phyloP scores from a whole-genome alignment of 2,113 vertebrate genomes.

The Laticauda laticaudata region DNA sequence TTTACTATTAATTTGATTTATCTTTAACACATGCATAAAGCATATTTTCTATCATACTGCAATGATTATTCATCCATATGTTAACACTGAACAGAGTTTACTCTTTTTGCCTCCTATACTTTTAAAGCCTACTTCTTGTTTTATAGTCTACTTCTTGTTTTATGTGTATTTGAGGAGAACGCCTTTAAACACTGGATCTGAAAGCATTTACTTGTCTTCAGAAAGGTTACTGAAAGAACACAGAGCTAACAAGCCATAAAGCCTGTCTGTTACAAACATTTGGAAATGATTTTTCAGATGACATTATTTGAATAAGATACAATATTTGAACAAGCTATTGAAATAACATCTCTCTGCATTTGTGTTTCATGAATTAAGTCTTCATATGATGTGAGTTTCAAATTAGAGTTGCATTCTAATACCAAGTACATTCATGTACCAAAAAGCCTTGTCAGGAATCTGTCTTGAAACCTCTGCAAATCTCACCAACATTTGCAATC shows the following conservation, averaged over 20 bases:
- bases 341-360: background rate
- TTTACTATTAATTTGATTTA: background rate
- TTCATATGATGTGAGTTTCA: background rate
- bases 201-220: conserved; percentile 9
- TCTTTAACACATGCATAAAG: background rate
- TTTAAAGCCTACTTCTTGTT: background rate
- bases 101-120: background rate
- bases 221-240: background rate
- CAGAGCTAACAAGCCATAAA: background rate
- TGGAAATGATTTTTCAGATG: background rate
- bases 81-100: background rate
- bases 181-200: background rate
- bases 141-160: background rate
- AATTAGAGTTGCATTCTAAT: background rate
- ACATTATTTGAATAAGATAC: background rate
- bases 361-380: background rate
- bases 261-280: background rate
- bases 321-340: background rate
- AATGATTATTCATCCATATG: background rate
- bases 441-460: background rate
- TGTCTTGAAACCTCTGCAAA: background rate
- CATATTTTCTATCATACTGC: background rate
- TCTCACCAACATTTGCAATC: background rate
- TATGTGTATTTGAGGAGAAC: background rate
- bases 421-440: background rate